These are phyloP conservation scores for Pseudochromis fuscus DNA, from an alignment of 2,797 vertebrate genomes.

Conservation along the genomic window DNA sequence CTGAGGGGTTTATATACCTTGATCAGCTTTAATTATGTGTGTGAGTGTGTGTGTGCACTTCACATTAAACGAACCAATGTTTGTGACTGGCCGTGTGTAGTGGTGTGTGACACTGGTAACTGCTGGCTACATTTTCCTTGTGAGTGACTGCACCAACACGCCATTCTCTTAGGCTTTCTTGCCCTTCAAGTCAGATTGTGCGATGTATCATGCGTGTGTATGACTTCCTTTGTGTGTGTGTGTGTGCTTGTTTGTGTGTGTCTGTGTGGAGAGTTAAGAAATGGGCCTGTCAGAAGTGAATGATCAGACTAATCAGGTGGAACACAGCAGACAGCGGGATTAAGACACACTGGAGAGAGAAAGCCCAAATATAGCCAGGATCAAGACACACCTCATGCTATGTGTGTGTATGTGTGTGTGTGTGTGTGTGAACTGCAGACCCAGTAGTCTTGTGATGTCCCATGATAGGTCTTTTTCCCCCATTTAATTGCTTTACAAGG, in stretches of 20 bases:
- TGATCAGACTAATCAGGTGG: constrained; percentile 80
- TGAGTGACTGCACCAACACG: constrained; percentile 56
- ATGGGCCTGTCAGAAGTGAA: constrained; percentile 78
- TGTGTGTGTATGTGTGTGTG: constrained; percentile 30
- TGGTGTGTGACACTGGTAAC: constrained; percentile 65
- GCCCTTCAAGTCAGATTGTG: constrained; percentile 46
- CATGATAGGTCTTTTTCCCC: constrained; percentile 33
- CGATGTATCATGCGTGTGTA: constrained; percentile 23
- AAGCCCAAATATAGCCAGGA: constrained; percentile 65
- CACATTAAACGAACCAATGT: constrained; percentile 57
- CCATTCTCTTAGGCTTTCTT: constrained; percentile 50
- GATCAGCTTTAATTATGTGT: constrained; percentile 49
- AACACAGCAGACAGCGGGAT: constrained; percentile 73
- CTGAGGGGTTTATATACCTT: constrained; percentile 43
- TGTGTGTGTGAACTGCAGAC: constrained; percentile 16
- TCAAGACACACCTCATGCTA: constrained; percentile 46
- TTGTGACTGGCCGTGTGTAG: constrained; percentile 57
- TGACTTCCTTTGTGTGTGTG: constrained; percentile 11
- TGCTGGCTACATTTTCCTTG: constrained; percentile 66
- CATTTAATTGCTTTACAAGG: constrained; percentile 31
- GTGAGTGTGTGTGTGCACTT: constrained; percentile 12
- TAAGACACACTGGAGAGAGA: constrained; percentile 69
- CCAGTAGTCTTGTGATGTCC: constrained; percentile 46
- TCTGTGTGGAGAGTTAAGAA: constrained; percentile 47
- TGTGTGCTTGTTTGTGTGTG: constrained; percentile 29